These are phyloP conservation scores for Wasmannia auropunctata DNA, from an alignment of 1,140 invertebrate genomes.

Conservation along the genomic window DNA sequence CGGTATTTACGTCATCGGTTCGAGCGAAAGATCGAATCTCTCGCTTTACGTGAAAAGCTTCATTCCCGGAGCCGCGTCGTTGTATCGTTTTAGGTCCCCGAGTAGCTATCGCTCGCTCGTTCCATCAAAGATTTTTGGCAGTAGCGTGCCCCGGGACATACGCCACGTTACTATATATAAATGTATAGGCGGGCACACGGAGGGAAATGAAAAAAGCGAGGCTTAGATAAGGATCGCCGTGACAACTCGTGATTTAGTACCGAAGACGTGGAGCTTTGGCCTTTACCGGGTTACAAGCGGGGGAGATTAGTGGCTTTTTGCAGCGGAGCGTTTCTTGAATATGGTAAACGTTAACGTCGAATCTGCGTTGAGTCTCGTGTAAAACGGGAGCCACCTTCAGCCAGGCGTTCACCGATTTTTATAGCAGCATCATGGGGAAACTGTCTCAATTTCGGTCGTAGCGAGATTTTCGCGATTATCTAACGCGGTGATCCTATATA, in stretches of 20 bases:
- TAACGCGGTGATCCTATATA: neutral
- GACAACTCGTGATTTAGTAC: neutral
- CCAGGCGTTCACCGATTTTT: neutral
- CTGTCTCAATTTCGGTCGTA: neutral
- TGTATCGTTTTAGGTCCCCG: neutral
- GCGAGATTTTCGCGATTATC: neutral
- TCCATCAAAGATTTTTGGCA: neutral
- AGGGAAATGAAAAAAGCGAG: neutral
- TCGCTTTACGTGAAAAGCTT: neutral
- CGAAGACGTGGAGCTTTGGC: neutral
- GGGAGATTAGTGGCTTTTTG: neutral
- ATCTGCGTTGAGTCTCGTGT: neutral
- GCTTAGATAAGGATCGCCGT: neutral
- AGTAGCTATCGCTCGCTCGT: neutral
- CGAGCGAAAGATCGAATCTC: neutral
- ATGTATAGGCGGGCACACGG: neutral
- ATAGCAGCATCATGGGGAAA: neutral
- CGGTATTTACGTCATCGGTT: conserved; percentile 8
- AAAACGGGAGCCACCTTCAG: neutral
- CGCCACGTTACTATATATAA: neutral
- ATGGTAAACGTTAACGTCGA: neutral
- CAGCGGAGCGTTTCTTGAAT: neutral
- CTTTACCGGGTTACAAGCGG: neutral
- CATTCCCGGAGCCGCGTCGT: neutral
- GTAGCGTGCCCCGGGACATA: neutral